Evolutionary conservation across 2,113 vertebrate species (phyloP), one percentile per base, ranked within the genome.

Genomic region (Ciconia maguari): DNA sequence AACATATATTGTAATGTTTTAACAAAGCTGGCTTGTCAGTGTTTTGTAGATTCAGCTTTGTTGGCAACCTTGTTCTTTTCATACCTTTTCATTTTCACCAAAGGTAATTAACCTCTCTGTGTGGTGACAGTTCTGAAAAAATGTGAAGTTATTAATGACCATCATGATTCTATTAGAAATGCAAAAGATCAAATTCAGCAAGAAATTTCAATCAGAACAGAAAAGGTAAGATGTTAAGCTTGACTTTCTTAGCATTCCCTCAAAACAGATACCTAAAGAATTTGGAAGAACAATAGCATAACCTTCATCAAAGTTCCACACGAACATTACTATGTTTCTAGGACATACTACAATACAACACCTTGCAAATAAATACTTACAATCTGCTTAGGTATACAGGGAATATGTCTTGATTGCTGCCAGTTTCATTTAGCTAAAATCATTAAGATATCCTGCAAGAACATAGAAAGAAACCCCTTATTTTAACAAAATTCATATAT

Each of bases 81-180:
- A 52, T 79, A 77, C n/a, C 10, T 96, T 96, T 93, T 90, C 46
- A 69, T 92, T 96, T 96, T 94, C 41, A 69, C 54, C 64, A 36
- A 62, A 71, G 21, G 75, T 96, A 97, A 97, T 96, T 97, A 97
- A 79, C 78, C 66, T 97, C 82, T 87, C 74, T 75, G 44, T 85
- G 74, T 71, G 44, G 42, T 90, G 83, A 94, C 75, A 96, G 58
- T 68, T 96, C 74, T 90, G 48, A 95, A 90, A 95, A 95, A 96
- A 89, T 44, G 22, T 80, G 81, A 94, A 71, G 75, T 93, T 96
- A 93, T 87, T 96, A 97, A 78, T 75, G 90, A 88, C 64, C 36
- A 55, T 79, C 77, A 71, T 83, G 65, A 94, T 95, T 91, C 30
- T 82, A 70, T 91, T 81, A 95, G 71, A 88, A 97, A 96, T 93